phyloP scores from a whole-genome alignment of 2,113 vertebrate genomes.

The Bubo bubo region DNA sequence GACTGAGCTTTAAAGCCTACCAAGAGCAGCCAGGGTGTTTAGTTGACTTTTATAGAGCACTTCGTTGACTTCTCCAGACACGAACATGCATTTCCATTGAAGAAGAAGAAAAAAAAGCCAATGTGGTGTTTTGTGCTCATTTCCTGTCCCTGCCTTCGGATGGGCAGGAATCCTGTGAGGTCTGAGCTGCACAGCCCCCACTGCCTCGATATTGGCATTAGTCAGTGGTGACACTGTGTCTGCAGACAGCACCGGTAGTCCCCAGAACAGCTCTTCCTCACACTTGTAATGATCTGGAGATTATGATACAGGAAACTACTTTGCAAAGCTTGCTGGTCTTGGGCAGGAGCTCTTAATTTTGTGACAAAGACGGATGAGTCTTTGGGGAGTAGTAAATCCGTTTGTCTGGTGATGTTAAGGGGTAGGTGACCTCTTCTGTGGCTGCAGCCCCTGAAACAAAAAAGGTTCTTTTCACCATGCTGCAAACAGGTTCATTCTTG shows the following conservation, averaged over 20 bases:
- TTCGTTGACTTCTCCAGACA: not conserved
- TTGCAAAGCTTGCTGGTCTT: constrained; percentile 77
- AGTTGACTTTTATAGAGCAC: not conserved
- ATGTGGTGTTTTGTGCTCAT: not conserved
- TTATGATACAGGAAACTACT: constrained; percentile 77
- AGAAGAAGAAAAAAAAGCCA: not conserved
- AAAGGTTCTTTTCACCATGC: constrained; percentile 55
- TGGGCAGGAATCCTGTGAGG: not conserved
- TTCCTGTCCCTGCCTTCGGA: constrained; percentile 54
- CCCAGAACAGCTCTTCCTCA: constrained; percentile 68
- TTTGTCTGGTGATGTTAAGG: constrained; percentile 72
- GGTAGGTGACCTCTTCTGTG: constrained; percentile 69
- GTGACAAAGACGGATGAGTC: constrained; percentile 74
- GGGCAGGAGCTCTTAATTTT: constrained; percentile 76
- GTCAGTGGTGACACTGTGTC: constrained; percentile 72
- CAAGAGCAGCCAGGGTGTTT: not conserved
- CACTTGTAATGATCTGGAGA: constrained; percentile 71
- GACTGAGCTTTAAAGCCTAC: not conserved
- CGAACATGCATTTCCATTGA: not conserved
- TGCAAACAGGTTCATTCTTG: constrained; percentile 68
- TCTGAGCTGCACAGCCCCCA: constrained; percentile 17
- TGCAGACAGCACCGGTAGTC: constrained; percentile 34
- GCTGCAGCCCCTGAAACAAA: constrained; percentile 68
- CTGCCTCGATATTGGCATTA: constrained; percentile 26
- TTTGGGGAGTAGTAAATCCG: constrained; percentile 71